Base-by-base conservation (phyloP, 1,140 invertebrate species). In the Choristoneura fumiferana region DNA sequence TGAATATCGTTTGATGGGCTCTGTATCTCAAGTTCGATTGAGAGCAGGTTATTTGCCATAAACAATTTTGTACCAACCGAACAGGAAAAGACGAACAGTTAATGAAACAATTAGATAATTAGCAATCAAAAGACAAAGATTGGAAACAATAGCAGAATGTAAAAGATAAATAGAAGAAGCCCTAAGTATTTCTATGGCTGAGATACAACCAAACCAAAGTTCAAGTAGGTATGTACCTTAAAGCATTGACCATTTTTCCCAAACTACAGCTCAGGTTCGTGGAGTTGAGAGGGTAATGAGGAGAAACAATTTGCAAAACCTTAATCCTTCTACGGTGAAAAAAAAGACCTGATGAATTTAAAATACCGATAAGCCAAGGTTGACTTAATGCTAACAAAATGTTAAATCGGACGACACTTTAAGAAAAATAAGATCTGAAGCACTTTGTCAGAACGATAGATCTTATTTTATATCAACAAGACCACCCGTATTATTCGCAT, bases 1-100 rank as follows among this genome's bases (percentile, higher is more conserved):
- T 60, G 6, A 67, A 45, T 74, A 76, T 63, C 55, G 65, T 59
- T 12, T 78, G 13, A 76, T 71, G 71, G 71, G 69, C 0, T 70
- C 53, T 5, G 71, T 76, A 12, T 62, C 60, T 15, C 56, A 69
- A 29, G 14, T 76, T 9, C 64, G 64, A 1, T 66, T 73, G 71
- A 78, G 67, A 66, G 65, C 15, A 54, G 62, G 59, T 0, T 71
- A 68, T 62, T 12, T 73, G 4, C 68, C 63, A 6, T 54, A 1
- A 34, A 71, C 66, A 67, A 76, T 68, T 68, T 0, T 60, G 8
- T 78, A 73, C 15, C 68, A 78, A 70, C 12, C 62, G 18, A 60
- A 60, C 45, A 65, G 67, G 34, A 65, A 49, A 69, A 67, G 55
- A 63, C 59, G 55, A 63, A 67, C 63, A 63, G 56, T 14, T 52